Evolutionary conservation across 2,113 vertebrate species (phyloP).

Genomic region (Hippocampus guttulatus): DNA sequence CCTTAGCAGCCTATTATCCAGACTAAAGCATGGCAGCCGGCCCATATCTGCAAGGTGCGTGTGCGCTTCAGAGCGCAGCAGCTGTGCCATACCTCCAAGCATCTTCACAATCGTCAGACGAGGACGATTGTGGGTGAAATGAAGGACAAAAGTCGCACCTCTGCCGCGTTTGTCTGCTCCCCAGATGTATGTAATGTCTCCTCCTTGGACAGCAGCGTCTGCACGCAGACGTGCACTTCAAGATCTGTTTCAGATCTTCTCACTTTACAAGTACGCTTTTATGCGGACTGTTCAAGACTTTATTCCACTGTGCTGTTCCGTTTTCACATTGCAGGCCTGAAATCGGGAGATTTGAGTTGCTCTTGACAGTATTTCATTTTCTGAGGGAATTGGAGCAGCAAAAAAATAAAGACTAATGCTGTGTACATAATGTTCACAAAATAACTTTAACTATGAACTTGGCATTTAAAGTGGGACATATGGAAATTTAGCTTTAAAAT

Average conservation of each 20-base stretch:
- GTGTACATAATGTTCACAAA: not conserved
- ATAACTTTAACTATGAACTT: not conserved
- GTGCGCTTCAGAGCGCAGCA: slow-evolving; percentile 62
- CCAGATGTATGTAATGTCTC: not conserved
- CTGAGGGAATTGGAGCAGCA: not conserved
- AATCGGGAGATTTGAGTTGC: not conserved
- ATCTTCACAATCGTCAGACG: slow-evolving; percentile 48
- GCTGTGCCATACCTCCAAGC: slow-evolving; percentile 65
- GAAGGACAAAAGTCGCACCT: slow-evolving; percentile 40
- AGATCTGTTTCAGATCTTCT: not conserved
- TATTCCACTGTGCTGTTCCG: not conserved
- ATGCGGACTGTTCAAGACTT: not conserved
- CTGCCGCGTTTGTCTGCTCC: not conserved
- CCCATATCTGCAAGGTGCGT: slow-evolving; percentile 65
- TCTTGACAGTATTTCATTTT: not conserved
- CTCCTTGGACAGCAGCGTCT: not conserved
- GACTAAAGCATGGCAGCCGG: slow-evolving; percentile 56
- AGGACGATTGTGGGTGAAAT: slow-evolving; percentile 38
- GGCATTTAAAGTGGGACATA: no score
- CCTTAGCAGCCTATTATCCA: slow-evolving; percentile 62
- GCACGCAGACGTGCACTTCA: no score
- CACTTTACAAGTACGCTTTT: not conserved
- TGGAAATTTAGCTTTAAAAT: no score
- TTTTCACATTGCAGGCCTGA: not conserved
- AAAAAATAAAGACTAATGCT: not conserved